These are phyloP conservation scores for Tinea semifulvella DNA, from an alignment of 2,888 invertebrate species.

Conservation along the genomic window DNA sequence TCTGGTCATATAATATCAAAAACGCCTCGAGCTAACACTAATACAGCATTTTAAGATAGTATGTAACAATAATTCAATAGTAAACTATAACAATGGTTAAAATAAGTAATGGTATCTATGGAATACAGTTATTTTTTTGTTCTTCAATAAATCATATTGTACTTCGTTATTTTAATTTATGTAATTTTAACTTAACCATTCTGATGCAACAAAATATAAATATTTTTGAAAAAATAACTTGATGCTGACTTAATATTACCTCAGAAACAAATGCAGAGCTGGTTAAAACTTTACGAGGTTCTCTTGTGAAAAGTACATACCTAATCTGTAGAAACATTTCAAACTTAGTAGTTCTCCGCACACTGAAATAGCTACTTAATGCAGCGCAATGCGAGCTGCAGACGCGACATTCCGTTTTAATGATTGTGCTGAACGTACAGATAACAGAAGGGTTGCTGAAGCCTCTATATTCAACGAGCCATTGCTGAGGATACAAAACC, in stretches of 20 bases:
- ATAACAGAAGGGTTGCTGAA: conserved; percentile 5
- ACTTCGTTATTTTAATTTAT: neutral
- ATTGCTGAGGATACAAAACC: conserved; percentile 2
- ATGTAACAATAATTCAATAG: conserved; percentile 5
- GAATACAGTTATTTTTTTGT: conserved; percentile 48
- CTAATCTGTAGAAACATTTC: conserved; percentile 3
- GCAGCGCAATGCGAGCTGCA: conserved; percentile 5
- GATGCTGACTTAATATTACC: neutral
- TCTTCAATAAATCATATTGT: neutral
- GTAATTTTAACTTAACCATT: too few relatives aligned
- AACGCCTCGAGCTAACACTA: conserved; percentile 51
- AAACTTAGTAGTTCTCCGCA: conserved; percentile 5
- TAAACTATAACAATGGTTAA: conserved; percentile 55
- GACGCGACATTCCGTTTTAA: neutral
- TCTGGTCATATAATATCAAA: conserved; percentile 22
- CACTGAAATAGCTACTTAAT: conserved; percentile 10
- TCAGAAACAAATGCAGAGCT: neutral
- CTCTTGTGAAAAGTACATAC: conserved; percentile 10
- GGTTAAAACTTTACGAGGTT: conserved; percentile 1
- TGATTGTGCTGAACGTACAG: conserved; percentile 5
- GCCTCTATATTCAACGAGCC: neutral
- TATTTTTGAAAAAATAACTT: neutral
- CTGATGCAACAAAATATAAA: too few relatives aligned
- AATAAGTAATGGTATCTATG: conserved; percentile 50
- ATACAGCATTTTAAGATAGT: conserved; percentile 19